Evolutionary conservation across 2,113 vertebrate species (phyloP), one percentile per base, ranked within the genome.

Genomic region (Butastur rufipennis): DNA sequence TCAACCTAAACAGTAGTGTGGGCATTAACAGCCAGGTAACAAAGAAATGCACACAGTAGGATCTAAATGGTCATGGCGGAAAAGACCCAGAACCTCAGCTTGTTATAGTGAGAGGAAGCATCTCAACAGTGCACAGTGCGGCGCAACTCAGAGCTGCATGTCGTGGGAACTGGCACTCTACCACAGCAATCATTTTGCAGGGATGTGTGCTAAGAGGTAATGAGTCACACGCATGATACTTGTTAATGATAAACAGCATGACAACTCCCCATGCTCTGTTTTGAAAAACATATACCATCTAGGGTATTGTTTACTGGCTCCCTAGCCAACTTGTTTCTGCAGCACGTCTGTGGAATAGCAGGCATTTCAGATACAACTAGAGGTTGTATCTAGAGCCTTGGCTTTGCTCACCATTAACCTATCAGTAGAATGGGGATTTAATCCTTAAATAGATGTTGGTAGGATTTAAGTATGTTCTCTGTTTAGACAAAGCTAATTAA

Each of bases 211-310:
- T 71, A 34, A 78, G 47, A 86, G 73, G n/a, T 56, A 34, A 53
- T 81, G 81, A 97, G 48, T 96, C 94, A 56, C 43, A n/a, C 12
- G 21, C 23, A 23, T 71, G 50, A 50, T 40, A 14, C 91, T 96
- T 84, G 53, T 19, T 96, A 94, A 70, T 73, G 93, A 70, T 78
- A 91, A 97, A 85, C 93, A 97, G 61, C 12, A 7, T 81, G 86
- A 55, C 82, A 86, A 43, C 17, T 97, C 94, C 50, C 92, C 16
- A 9, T 88, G 80, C 16, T 8, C 84, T 68, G 21, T 32, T 94
- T 81, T 58, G 75, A 90, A 72, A 89, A 68, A 53, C 26, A 48
- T 50, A 6, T 62, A 20, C 59, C 75, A 53, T 85, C 95, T 6
- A 55, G 85, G 55, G 93, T 73, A n/a, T 88, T 87, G 40, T 95